phyloP scores from a whole-genome alignment of 1,140 invertebrate genomes.

The Papilio helenus region DNA sequence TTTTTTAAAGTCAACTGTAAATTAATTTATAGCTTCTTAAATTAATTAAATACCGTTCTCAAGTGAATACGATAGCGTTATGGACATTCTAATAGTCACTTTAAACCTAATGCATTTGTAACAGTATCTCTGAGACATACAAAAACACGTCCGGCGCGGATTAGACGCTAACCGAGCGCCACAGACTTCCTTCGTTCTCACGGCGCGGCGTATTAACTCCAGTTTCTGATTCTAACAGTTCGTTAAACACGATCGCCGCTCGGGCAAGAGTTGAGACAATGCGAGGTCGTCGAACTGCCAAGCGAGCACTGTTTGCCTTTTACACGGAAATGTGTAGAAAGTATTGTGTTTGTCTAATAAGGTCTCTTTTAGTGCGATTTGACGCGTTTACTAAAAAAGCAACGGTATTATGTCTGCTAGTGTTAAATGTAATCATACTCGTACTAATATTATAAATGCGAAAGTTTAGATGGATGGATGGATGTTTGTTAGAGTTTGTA shows the following conservation, averaged over 20 bases:
- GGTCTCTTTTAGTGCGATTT: conserved; percentile 22
- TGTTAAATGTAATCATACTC: background rate
- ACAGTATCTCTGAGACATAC: conserved; percentile 10
- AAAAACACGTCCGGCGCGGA: conserved; percentile 29
- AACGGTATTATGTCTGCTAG: conserved; percentile 1
- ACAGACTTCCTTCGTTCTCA: conserved; percentile 48
- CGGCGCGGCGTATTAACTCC: conserved; percentile 53
- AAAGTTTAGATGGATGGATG: too few relatives aligned
- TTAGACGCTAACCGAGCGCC: conserved; percentile 34
- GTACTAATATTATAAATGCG: background rate
- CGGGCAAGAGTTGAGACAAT: conserved; percentile 64
- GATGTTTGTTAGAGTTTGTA: too few relatives aligned
- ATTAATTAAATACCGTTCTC: conserved; percentile 10
- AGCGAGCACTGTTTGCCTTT: conserved; percentile 45
- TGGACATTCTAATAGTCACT: background rate
- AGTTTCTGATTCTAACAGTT: conserved; percentile 51
- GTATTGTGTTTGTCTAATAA: conserved; percentile 33
- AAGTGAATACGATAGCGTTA: conserved; percentile 1
- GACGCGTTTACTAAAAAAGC: conserved; percentile 12
- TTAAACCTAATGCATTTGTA: conserved; percentile 3
- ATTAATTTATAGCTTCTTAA: background rate
- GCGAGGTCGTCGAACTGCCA: conserved; percentile 52
- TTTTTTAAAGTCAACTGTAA: background rate
- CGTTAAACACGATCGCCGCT: conserved; percentile 48
- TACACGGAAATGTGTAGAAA: conserved; percentile 42